Conservation (phyloP, 2,888 invertebrate genomes). For the Drosophila picticornis region DNA sequence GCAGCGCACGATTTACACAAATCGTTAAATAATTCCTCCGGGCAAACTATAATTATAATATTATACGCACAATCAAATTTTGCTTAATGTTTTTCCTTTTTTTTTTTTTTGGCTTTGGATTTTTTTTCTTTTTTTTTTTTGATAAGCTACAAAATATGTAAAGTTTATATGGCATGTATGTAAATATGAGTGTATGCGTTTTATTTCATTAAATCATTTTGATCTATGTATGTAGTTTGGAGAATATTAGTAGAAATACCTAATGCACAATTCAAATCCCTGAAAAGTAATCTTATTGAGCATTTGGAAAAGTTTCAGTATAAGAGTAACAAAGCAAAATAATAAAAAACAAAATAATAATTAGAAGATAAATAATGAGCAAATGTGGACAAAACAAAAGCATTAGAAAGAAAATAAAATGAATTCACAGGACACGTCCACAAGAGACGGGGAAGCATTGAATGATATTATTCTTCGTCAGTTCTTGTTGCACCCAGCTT, state of each 20-base stretch:
- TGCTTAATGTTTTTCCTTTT: conserved; percentile 28
- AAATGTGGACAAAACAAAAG: conserved; percentile 11
- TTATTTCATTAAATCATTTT: not conserved
- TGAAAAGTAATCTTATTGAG: conserved; percentile 49
- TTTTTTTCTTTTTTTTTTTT: not conserved
- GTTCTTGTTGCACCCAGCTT: conserved; percentile 13
- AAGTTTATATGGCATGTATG: conserved; percentile 20
- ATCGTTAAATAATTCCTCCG: conserved; percentile 98
- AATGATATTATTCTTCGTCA: conserved; percentile 12
- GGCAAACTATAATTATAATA: conserved; percentile 90
- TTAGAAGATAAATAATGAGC: conserved; percentile 5
- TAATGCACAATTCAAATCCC: conserved; percentile 26
- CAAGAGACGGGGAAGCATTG: conserved; percentile 16
- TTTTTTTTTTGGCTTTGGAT: conserved; percentile 3
- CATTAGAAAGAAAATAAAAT: conserved; percentile 12
- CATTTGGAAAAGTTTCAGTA: conserved; percentile 6
- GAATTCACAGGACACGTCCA: conserved; percentile 2
- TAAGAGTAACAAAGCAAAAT: not conserved
- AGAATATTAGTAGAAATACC: conserved; percentile 18
- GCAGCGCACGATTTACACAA: conserved; percentile 97
- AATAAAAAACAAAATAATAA: conserved; percentile 1
- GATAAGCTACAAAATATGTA: conserved; percentile 13
- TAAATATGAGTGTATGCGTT: conserved; percentile 12
- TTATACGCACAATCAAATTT: conserved; percentile 68
- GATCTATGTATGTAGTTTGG: not conserved